Evolutionary conservation across 2,888 invertebrate species (phyloP).

Genomic region (Aporophyla nigra): DNA sequence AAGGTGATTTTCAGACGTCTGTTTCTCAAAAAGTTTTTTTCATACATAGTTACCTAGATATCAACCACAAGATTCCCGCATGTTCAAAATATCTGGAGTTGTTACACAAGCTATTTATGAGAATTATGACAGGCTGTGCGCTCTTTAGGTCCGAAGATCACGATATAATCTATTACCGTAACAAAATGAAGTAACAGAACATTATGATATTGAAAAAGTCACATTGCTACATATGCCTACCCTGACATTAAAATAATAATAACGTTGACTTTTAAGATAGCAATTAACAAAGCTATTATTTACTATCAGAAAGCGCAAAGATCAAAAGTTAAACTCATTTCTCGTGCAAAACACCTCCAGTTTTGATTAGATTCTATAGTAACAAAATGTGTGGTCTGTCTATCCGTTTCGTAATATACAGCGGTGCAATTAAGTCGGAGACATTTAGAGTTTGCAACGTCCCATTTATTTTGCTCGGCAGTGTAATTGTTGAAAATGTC

Average conservation of each 20-base stretch:
- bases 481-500: constrained; percentile 59
- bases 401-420: constrained; percentile 50
- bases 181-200: neutral
- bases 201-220: neutral
- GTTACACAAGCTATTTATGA: no score
- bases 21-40: no score
- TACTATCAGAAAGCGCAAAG: constrained; percentile 12
- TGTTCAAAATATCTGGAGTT: neutral
- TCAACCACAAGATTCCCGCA: no score
- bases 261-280: constrained; percentile 14
- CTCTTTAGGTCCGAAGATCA: neutral
- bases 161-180: neutral
- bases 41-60: no score
- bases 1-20: no score
- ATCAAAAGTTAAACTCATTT: constrained; percentile 4
- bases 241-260: constrained; percentile 5
- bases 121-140: no score
- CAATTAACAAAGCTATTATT: constrained; percentile 25
- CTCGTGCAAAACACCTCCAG: constrained; percentile 4
- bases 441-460: constrained; percentile 62
- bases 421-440: constrained; percentile 60
- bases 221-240: neutral
- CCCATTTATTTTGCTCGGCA: constrained; percentile 61
- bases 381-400: constrained; percentile 48
- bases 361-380: constrained; percentile 45